Evolutionary conservation across 1,140 invertebrate genomes (phyloP).

Genomic region (Pristionchus pacificus): DNA sequence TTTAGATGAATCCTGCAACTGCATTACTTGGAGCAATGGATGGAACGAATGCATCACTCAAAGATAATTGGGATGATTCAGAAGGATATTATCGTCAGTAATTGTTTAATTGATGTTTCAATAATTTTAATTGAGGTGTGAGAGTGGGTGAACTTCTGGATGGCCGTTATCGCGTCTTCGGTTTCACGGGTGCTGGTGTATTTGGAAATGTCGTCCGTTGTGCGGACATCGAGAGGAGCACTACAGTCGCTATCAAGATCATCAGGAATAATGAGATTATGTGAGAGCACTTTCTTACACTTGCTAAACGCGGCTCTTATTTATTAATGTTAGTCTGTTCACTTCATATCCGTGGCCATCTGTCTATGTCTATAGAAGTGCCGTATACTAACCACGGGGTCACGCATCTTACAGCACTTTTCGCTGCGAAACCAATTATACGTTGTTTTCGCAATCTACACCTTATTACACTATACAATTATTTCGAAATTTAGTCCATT

Average conservation of each 20-base stretch:
- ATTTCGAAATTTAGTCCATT: too few species aligned
- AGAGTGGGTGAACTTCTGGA: slow-evolving; percentile 90
- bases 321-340: too few species aligned
- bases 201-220: slow-evolving; percentile 96
- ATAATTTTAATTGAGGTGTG: slow-evolving; percentile 65
- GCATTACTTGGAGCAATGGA: slow-evolving; percentile 67
- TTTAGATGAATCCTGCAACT: too few species aligned
- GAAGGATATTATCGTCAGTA: slow-evolving; percentile 86
- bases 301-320: neutral
- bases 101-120: slow-evolving; percentile 5
- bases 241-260: slow-evolving; percentile 97
- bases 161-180: slow-evolving; percentile 84
- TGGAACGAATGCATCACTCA: slow-evolving; percentile 78
- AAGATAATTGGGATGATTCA: slow-evolving; percentile 99
- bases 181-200: slow-evolving; percentile 96
- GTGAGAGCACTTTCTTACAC: too few species aligned
- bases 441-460: too few species aligned
- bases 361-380: too few species aligned
- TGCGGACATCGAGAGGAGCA: slow-evolving; percentile 77
- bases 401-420: too few species aligned
- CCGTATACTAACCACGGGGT: too few species aligned
- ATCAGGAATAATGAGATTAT: slow-evolving; percentile 99
- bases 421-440: too few species aligned
- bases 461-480: too few species aligned
- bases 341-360: too few species aligned